These are phyloP conservation scores for Ophiodon elongatus DNA, from an alignment of 2,113 vertebrate species.

Conservation along the genomic window DNA sequence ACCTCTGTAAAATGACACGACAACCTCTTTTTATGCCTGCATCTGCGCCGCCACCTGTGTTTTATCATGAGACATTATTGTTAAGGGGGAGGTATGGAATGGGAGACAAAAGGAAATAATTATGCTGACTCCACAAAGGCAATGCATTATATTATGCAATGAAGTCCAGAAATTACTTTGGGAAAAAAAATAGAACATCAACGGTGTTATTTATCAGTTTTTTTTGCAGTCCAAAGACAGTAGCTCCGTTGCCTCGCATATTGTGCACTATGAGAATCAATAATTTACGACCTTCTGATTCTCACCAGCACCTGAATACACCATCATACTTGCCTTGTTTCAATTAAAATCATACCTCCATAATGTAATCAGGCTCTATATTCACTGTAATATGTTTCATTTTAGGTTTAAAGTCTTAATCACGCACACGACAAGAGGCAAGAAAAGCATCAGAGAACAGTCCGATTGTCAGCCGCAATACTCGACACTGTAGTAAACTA, in stretches of 20 bases:
- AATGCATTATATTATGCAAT: constrained; percentile 6
- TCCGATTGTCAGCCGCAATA: neutral
- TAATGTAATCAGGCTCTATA: neutral
- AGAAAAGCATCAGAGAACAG: neutral
- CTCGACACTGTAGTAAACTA: neutral
- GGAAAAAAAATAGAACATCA: constrained; percentile 13
- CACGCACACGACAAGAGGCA: neutral
- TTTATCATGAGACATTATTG: constrained; percentile 39
- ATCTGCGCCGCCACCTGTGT: constrained; percentile 34
- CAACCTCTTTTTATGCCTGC: constrained; percentile 26
- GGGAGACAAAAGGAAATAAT: constrained; percentile 37
- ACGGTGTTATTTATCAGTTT: constrained; percentile 4
- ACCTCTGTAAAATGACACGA: constrained; percentile 49
- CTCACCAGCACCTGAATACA: neutral
- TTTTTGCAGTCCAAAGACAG: neutral
- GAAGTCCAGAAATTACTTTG: constrained; percentile 21
- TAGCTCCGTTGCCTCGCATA: neutral
- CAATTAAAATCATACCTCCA: constrained; percentile 2
- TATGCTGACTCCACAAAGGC: constrained; percentile 20
- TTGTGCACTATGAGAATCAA: constrained; percentile 10
- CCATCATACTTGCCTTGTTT: neutral
- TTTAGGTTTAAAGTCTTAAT: neutral
- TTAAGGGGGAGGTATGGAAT: neutral
- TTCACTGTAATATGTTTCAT: neutral
- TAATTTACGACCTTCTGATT: no score